Conservation (phyloP, 2,113 vertebrate species). For the Choloepus hoffmanni region DNA sequence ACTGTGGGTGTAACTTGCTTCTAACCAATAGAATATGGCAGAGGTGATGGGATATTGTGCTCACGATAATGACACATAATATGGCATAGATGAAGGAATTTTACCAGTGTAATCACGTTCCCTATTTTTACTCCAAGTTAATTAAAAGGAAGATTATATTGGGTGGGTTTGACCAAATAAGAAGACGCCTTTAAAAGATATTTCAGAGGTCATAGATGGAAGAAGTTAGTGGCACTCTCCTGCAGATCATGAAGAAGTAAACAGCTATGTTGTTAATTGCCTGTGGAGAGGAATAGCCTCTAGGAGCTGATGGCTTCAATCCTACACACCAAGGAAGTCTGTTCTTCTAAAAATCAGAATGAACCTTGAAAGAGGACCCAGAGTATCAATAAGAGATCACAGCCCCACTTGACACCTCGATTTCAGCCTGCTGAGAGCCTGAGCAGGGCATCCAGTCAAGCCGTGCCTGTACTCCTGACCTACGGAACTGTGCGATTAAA, state of each 20-base stretch:
- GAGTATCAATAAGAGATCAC: neutral
- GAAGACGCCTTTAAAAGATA: neutral
- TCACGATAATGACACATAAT: neutral
- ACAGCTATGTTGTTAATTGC: accelerated
- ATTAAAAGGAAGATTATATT: neutral
- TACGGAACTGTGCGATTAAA: neutral
- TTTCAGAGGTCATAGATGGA: neutral
- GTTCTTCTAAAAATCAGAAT: neutral
- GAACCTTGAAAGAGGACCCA: neutral
- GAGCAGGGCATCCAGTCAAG: neutral
- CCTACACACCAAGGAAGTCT: too few species aligned
- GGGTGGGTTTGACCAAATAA: neutral
- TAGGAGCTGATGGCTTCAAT: neutral
- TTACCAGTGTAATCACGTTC: neutral
- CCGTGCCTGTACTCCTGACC: neutral
- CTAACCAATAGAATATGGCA: neutral
- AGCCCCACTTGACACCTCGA: neutral
- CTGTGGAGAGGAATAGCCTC: neutral
- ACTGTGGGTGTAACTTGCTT: neutral
- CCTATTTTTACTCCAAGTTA: neutral
- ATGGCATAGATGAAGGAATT: neutral
- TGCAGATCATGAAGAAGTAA: neutral
- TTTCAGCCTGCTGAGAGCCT: neutral
- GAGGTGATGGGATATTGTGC: neutral
- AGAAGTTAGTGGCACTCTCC: neutral